Conservation (phyloP, 1,140 invertebrate genomes). For the Hirudo medicinalis region DNA sequence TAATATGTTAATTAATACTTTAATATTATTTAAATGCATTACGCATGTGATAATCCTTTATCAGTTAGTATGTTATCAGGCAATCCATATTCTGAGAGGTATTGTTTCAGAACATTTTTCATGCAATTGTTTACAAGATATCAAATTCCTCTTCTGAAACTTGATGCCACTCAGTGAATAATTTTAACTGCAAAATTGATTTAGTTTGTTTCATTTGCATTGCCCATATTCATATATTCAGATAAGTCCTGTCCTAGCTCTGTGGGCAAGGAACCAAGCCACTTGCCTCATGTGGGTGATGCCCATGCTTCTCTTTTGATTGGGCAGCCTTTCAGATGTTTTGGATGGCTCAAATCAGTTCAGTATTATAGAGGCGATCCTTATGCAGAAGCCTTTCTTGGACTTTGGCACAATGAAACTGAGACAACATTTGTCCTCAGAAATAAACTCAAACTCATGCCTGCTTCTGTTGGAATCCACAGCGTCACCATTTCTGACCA, state of each 20-base stretch:
- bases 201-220: too few species aligned
- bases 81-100: too few species aligned
- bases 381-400: slow-evolving; percentile 26
- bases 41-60: too few species aligned
- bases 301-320: slow-evolving; percentile 32
- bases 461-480: slow-evolving; percentile 28
- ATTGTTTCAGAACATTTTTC: too few species aligned
- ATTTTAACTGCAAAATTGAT: too few species aligned
- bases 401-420: slow-evolving; percentile 30
- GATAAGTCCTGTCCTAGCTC: slow-evolving; percentile 26
- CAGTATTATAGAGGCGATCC: slow-evolving; percentile 31
- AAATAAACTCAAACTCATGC: slow-evolving; percentile 27
- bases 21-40: too few species aligned
- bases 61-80: too few species aligned
- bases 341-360: slow-evolving; percentile 30
- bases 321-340: slow-evolving; percentile 34
- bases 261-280: slow-evolving; percentile 29
- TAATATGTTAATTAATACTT: too few species aligned
- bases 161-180: too few species aligned
- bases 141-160: too few species aligned
- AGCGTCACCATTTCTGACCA: slow-evolving; percentile 24
- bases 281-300: slow-evolving; percentile 28
- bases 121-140: too few species aligned
- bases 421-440: slow-evolving; percentile 29
- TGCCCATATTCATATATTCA: too few species aligned